These are phyloP conservation scores for Loripinus fragilis DNA, from an alignment of 2,888 invertebrate species.

Conservation along the genomic window DNA sequence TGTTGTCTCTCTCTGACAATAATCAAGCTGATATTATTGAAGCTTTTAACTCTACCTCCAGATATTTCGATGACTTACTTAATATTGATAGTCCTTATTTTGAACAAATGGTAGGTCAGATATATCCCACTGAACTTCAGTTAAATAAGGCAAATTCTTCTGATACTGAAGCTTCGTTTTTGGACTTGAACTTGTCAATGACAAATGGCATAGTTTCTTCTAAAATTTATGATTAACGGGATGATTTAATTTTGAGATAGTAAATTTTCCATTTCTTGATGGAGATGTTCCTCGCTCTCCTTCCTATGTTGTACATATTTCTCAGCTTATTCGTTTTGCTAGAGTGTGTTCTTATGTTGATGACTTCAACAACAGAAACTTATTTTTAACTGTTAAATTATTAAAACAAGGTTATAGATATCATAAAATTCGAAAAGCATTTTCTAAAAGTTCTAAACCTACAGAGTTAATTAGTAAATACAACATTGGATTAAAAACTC, in stretches of 20 bases:
- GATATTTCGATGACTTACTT: background rate
- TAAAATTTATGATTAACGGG: conserved; percentile 3
- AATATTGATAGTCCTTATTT: background rate
- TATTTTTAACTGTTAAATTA: background rate
- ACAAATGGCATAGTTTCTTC: background rate
- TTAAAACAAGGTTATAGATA: background rate
- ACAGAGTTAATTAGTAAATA: background rate
- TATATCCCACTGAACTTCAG: background rate
- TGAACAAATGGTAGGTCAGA: background rate
- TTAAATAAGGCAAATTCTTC: conserved; percentile 6
- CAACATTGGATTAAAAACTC: background rate
- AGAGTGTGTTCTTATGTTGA: too few relatives aligned
- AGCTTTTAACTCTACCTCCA: too few relatives aligned
- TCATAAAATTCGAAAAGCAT: background rate
- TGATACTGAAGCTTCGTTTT: background rate
- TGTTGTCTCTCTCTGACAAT: too few relatives aligned
- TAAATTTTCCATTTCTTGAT: background rate
- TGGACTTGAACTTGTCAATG: background rate
- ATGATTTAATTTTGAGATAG: conserved; percentile 12
- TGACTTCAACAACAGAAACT: background rate
- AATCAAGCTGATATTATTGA: too few relatives aligned
- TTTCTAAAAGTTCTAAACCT: background rate
- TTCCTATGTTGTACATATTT: conserved; percentile 1
- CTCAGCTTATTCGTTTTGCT: too few relatives aligned
- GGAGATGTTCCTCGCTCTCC: background rate